Conservation (phyloP, 2,888 invertebrate species). For the Ecdyonurus torrentis region DNA sequence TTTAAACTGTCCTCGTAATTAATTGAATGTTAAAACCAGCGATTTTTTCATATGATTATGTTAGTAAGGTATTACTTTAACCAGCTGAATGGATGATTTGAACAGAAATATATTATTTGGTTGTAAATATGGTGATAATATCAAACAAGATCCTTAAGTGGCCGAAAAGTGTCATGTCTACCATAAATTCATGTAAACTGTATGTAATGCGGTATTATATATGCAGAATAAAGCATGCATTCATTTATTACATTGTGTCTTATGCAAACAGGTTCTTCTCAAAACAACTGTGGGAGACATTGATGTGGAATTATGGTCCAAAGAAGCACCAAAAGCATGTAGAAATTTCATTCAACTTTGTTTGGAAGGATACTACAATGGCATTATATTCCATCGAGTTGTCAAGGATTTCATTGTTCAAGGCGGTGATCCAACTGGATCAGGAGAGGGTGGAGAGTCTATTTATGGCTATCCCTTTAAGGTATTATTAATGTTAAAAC, state of each 20-base stretch:
- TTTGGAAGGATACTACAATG: constrained; percentile 88
- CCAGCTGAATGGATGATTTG: no score
- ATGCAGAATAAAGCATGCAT: background rate
- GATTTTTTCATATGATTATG: no score
- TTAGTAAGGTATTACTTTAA: no score
- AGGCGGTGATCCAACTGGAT: constrained; percentile 92
- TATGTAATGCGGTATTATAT: background rate
- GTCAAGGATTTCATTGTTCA: constrained; percentile 92
- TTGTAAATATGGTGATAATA: no score
- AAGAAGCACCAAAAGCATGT: constrained; percentile 89
- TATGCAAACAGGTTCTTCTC: constrained; percentile 58
- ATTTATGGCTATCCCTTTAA: constrained; percentile 88
- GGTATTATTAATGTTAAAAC: no score
- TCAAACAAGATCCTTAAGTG: no score
- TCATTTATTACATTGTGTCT: background rate
- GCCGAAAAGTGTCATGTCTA: no score
- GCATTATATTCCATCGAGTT: constrained; percentile 82
- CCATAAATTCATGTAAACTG: constrained; percentile 3
- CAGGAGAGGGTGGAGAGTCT: constrained; percentile 93
- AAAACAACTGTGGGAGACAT: constrained; percentile 91
- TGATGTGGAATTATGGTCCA: constrained; percentile 94
- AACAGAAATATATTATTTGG: no score
- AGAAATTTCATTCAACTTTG: constrained; percentile 91
- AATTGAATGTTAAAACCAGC: no score
- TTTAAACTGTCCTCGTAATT: no score